Evolutionary conservation across 2,113 vertebrate species (phyloP).

Genomic region (Vanacampus margaritifer): DNA sequence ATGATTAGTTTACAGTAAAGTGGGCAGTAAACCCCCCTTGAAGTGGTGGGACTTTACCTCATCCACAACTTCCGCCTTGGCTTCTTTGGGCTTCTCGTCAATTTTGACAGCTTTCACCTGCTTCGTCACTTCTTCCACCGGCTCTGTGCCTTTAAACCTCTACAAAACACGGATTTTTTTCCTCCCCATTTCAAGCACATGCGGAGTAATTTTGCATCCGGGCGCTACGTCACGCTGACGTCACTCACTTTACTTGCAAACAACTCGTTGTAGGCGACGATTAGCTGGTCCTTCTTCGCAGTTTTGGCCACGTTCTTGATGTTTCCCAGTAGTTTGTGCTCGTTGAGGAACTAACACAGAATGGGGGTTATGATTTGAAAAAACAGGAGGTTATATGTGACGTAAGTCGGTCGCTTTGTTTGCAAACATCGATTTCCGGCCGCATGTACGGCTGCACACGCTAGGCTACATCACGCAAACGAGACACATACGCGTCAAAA

Average conservation of each 20-base stretch:
- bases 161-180: slow-evolving; percentile 36
- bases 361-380: too few relatives aligned
- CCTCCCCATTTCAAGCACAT: background rate
- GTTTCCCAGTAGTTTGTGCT: slow-evolving; percentile 90
- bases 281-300: slow-evolving; percentile 90
- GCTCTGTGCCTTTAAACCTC: slow-evolving; percentile 89
- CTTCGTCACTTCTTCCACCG: slow-evolving; percentile 73
- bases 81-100: slow-evolving; percentile 80
- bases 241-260: slow-evolving; percentile 85
- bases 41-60: slow-evolving; percentile 71
- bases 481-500: background rate
- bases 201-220: background rate
- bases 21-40: background rate
- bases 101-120: slow-evolving; percentile 82
- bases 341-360: slow-evolving; percentile 82
- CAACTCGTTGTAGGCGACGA: slow-evolving; percentile 85
- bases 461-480: background rate
- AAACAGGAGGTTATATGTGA: background rate
- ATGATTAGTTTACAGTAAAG: background rate
- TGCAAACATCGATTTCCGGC: background rate
- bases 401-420: background rate
- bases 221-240: background rate
- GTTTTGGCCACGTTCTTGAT: slow-evolving; percentile 94
- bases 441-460: background rate
- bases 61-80: slow-evolving; percentile 73